Base-by-base conservation (phyloP, 2,113 vertebrate species). In the Epinephelus moara region DNA sequence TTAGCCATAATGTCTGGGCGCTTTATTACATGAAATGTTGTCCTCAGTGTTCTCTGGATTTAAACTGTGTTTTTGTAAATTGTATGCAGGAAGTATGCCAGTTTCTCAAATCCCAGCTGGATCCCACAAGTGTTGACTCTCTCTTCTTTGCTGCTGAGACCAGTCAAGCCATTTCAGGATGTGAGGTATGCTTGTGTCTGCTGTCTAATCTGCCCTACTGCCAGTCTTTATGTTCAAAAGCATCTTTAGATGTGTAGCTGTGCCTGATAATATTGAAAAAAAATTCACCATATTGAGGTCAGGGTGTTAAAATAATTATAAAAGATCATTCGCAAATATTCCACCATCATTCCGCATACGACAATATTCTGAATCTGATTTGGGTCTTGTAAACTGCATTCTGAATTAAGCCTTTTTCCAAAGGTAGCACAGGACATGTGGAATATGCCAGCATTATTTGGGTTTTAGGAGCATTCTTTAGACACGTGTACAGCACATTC, bases 81-180 rank as follows among this genome's bases (percentile, higher is more conserved):
- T 37, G 6, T 86, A 56, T 89, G 1, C 78, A 99, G 98, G 95
- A 95, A 50, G 96, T 97, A 0, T 99, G 98, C 74, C 94, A 85
- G 52, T 99, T 98, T 85, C 90, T 99, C 80, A 97, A 97, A 78
- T 96, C 97, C 42, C 96, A 97, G 0, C 90, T 99, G 12, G 97
- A 99, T 67, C 92, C 96, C 64, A 95, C 90, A 27, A 98, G 93
- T 0, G 89, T 99, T 9, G 97, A 99, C 83, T 99, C 98, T 0
- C 92, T 99, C 30, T 99, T 99, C 91, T 99, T 97, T 13, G 97
- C 97, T 10, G 96, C 97, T 27, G 97, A 98, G 86, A 90, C 97
- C 86, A 97, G 97, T 90, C 95, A 95, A 33, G 94, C 94, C 52
- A 92, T 99, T 53, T 94, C 98, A 57, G 96, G 96, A 75, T 99